Base-by-base conservation (phyloP, 2,113 vertebrate species). In the Takifugu bimaculatus region DNA sequence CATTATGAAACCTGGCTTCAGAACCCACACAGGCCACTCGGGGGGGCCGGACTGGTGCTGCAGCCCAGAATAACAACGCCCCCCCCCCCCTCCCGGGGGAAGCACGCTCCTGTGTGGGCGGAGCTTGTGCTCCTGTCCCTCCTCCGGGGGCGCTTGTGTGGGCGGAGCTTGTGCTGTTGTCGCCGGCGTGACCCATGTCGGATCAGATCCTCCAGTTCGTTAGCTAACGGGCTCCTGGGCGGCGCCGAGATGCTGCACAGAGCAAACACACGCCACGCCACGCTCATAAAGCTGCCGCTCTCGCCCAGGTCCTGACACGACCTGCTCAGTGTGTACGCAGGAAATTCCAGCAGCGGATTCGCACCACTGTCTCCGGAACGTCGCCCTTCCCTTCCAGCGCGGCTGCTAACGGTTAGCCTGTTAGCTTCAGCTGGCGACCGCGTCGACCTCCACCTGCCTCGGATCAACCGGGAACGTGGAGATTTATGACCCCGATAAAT, bases 21-120 rank as follows among this genome's bases (percentile, higher is more conserved):
- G 82, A 88, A 84, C 88, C 89, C 77, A 90, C 87, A 85, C 85
- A 81, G 82, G 85, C 77, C 88, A 80, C 75, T 80, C 77, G 72
- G 70, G 82, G 80, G 79, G 68, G 73, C 59, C 35, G 15, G 72
- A 35, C 71, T 82, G 78, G 77, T 77, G 32, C 32, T 35, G 9
- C 5, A 1, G 5, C 10, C 44, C 44, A 45, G 3, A 4, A 3
- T 14, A 4, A 9, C 44, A 43, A 43, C 14, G 44, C 14, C 14
- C 10, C 11, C 44, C 10, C 11, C 44, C 44, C 44, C 44, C 14
- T 10, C 43, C 9, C 10, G 10, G 3, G 2, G 10, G 10, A 45
- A 10, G 3, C 13, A 14, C 43, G 43, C 3, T 20, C 42, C 12
- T 43, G 6, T 43, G 42, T 43, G 42, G 12, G 42, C 42, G 20